These are phyloP conservation scores for Lacanobia wlatinum DNA, from an alignment of 2,888 invertebrate genomes.

Conservation along the genomic window DNA sequence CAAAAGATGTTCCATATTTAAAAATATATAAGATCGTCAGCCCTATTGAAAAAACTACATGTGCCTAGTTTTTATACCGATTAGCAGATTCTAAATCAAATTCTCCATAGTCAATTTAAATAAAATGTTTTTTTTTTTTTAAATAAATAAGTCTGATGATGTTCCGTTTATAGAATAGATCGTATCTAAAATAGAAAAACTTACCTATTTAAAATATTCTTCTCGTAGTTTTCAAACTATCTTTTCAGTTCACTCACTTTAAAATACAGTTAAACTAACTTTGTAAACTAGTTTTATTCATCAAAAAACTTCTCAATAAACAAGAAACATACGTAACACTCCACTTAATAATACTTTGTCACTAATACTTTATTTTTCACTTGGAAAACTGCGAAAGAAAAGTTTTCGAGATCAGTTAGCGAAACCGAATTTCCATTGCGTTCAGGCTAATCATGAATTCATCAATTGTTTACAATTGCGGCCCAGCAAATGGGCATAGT, in stretches of 20 bases:
- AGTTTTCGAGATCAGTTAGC: slow-evolving; percentile 39
- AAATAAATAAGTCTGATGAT: background rate
- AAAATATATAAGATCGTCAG: background rate
- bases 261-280: slow-evolving; percentile 18
- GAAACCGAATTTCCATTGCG: slow-evolving; percentile 54
- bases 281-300: slow-evolving; percentile 7
- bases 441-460: slow-evolving; percentile 45
- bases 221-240: slow-evolving; percentile 8
- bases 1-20: background rate
- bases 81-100: too few species aligned
- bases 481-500: slow-evolving; percentile 68
- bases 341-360: slow-evolving; percentile 28
- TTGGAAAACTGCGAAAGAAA: slow-evolving; percentile 48
- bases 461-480: slow-evolving; percentile 60
- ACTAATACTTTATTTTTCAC: slow-evolving; percentile 31
- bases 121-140: slow-evolving; percentile 5
- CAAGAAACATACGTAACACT: slow-evolving; percentile 22
- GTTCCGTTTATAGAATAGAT: background rate
- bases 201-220: slow-evolving; percentile 41
- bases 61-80: too few species aligned
- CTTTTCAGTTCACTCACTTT: slow-evolving; percentile 20
- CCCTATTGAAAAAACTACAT: background rate
- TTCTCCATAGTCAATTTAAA: too few species aligned
- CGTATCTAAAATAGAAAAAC: slow-evolving; percentile 5
- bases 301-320: slow-evolving; percentile 22